Base-by-base conservation (phyloP, 2,113 vertebrate genomes). In the Pitta sordida region DNA sequence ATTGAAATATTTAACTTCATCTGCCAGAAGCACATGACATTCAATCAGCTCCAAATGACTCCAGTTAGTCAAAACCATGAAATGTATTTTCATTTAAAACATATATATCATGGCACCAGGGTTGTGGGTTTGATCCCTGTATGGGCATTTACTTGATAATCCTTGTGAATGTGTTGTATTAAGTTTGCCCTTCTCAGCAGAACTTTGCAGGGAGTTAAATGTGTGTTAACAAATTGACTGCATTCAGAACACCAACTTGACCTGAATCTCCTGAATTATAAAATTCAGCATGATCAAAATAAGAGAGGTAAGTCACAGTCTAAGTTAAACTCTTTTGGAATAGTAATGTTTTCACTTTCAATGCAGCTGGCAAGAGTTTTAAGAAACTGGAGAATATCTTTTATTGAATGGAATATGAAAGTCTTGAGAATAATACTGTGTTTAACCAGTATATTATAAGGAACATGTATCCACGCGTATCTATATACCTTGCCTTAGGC, bases 191-290 rank as follows among this genome's bases (percentile, higher is more conserved):
- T 94, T 92, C 49, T 95, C 91, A 96, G 67, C 58, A 75, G 80
- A 92, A 73, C 63, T 53, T 92, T 70, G 41, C 49, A 73, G 63
- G 56, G 78, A 83, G 64, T 71, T 92, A 83, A 90, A 71, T 0
- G 7, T 70, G 16, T 91, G 59, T 90, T 94, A 91, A 81, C 88
- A 91, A 91, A 91, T 87, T 78, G 69, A 65, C n/a, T 92, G 78
- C 59, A 53, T 88, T 75, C 59, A 62, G 37, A 80, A 46, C 32
- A 65, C 34, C 39, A 48, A 24, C 53, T 83, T 89, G 37, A 91
- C 64, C 78, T 51, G 24, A 90, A n/a, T 90, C 62, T 77, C 81
- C 68, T 32, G 87, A 70, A 53, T 79, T 74, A 67, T 60, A 84
- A 91, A 91, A 91, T 83, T 36, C 49, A 53, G 21, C 15, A 46